Percentiles rank a stretch among this genome's conserved stretches.
These are phyloP conservation scores for Cantharis flavilabris DNA, from an alignment of 2,888 invertebrate genomes.

Conservation along the genomic window DNA sequence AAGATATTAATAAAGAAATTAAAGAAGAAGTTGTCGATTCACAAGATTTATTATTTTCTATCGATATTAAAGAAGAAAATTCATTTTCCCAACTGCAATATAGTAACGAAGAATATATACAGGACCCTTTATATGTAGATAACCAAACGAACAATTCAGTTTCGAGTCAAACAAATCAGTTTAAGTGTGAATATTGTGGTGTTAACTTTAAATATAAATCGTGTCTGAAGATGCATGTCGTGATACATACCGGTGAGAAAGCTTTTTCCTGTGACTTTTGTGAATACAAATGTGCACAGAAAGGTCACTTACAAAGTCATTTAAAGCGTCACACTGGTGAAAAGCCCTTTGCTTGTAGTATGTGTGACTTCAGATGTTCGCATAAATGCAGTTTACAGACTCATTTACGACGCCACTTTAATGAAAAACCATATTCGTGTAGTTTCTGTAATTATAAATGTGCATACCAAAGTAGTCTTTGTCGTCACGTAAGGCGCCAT, in stretches of 20 bases:
- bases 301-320: neutral
- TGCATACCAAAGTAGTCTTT: neutral
- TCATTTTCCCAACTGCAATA: neutral
- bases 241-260: neutral
- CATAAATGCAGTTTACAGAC: neutral
- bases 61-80: neutral
- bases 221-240: neutral
- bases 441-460: neutral
- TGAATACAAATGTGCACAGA: neutral
- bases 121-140: neutral
- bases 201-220: neutral
- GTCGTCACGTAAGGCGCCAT: neutral
- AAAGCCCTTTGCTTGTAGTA: neutral
- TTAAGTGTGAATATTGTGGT: neutral
- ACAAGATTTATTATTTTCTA: neutral
- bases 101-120: neutral
- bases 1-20: neutral
- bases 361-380: neutral
- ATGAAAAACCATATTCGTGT: neutral
- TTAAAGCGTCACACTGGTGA: neutral
- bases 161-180: neutral
- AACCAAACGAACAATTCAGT: neutral
- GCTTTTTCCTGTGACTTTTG: neutral
- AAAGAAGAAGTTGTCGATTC: neutral
- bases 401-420: neutral